Percentiles rank a stretch among this genome's conserved stretches.
Conservation (phyloP, 2,888 invertebrate species). For the Oligia strigilis region DNA sequence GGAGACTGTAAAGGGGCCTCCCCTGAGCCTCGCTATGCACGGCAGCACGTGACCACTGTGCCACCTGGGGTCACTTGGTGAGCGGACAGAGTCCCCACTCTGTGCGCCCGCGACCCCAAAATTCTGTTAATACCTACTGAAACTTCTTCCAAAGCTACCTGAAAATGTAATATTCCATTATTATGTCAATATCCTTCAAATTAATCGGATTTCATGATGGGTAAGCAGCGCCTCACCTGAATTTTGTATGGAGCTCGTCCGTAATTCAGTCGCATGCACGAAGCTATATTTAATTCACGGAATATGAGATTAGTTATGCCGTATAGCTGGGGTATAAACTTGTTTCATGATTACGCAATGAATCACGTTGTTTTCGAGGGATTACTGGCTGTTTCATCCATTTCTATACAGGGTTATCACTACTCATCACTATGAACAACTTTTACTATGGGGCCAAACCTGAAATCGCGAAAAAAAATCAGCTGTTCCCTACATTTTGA, state of each 20-base stretch:
- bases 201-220: conserved; percentile 54
- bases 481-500: too few relatives aligned
- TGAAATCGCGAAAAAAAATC: too few relatives aligned
- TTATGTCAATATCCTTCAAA: conserved; percentile 52
- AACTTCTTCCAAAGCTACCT: conserved; percentile 10
- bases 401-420: not conserved
- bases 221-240: conserved; percentile 42
- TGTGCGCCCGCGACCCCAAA: too few relatives aligned
- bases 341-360: conserved; percentile 43
- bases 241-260: conserved; percentile 41
- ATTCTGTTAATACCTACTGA: not conserved
- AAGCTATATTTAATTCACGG: conserved; percentile 57
- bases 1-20: too few relatives aligned
- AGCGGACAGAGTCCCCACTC: too few relatives aligned
- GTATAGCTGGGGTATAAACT: conserved; percentile 35
- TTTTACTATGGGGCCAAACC: too few relatives aligned
- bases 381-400: not conserved
- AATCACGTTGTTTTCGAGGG: conserved; percentile 24
- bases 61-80: too few relatives aligned
- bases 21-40: too few relatives aligned
- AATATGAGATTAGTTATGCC: conserved; percentile 55
- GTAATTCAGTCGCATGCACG: conserved; percentile 42
- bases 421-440: too few relatives aligned
- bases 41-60: too few relatives aligned
- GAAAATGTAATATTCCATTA: conserved; percentile 49